phyloP scores from a whole-genome alignment of 2,113 vertebrate genomes.

The Cariama cristata region DNA sequence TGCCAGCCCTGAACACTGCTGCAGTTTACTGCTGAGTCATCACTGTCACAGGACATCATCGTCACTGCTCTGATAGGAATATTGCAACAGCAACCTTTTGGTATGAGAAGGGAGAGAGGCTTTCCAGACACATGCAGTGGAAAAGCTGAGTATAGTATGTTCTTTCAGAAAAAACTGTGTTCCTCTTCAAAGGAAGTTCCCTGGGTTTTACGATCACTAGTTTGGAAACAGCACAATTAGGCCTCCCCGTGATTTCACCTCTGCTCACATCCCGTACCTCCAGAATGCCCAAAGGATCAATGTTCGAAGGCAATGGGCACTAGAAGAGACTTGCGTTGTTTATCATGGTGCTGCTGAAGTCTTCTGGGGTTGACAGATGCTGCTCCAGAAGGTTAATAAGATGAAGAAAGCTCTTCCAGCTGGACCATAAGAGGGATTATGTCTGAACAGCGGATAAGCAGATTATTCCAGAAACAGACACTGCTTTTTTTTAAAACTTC shows the following conservation, averaged over 20 bases:
- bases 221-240: neutral
- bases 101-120: neutral
- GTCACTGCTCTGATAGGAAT: neutral
- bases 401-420: conserved; percentile 85
- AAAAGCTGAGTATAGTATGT: neutral
- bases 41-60: conserved; percentile 7
- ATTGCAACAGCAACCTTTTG: neutral
- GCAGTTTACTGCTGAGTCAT: conserved; percentile 43
- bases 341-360: conserved; percentile 39
- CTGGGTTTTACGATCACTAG: neutral
- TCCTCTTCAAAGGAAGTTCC: neutral
- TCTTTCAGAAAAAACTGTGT: neutral
- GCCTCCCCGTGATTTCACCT: neutral
- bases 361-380: conserved; percentile 82
- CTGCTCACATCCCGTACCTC: neutral
- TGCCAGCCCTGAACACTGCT: conserved; percentile 8
- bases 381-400: conserved; percentile 90
- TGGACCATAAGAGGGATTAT: conserved; percentile 89
- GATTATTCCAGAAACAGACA: conserved; percentile 90
- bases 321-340: conserved; percentile 55
- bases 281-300: neutral
- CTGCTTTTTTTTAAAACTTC: conserved; percentile 76
- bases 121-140: neutral
- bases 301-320: neutral
- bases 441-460: conserved; percentile 90